These are phyloP conservation scores for Australoheros facetus DNA, from an alignment of 2,797 vertebrate species.

Conservation along the genomic window DNA sequence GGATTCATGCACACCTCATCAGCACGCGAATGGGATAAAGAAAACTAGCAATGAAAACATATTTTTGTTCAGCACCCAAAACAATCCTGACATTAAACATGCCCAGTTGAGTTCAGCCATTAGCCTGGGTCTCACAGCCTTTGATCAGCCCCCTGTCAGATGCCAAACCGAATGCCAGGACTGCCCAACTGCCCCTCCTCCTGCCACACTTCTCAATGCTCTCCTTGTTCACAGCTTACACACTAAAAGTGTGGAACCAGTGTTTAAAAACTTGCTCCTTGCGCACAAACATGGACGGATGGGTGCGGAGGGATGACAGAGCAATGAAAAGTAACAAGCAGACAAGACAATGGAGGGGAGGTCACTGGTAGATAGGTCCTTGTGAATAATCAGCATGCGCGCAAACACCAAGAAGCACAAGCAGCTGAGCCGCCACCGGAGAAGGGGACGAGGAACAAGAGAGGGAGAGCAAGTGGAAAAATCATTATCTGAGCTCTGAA, in stretches of 20 bases:
- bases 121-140: conserved; percentile 44
- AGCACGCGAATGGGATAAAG: background rate
- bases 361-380: conserved; percentile 19
- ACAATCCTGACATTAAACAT: conserved; percentile 38
- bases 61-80: conserved; percentile 8
- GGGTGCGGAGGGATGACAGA: conserved; percentile 22
- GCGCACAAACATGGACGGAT: conserved; percentile 44
- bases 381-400: conserved; percentile 38
- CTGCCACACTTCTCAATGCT: conserved; percentile 64
- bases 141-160: conserved; percentile 65
- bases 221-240: conserved; percentile 71
- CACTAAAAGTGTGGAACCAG: conserved; percentile 64
- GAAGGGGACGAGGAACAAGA: conserved; percentile 33
- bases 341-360: conserved; percentile 15
- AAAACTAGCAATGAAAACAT: conserved; percentile 2
- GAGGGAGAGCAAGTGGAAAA: conserved; percentile 49
- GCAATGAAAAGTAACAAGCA: conserved; percentile 17
- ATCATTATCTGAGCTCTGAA: conserved; percentile 54
- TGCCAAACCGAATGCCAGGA: conserved; percentile 56
- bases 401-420: conserved; percentile 31
- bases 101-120: conserved; percentile 43
- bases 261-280: conserved; percentile 54
- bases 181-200: conserved; percentile 50
- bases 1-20: background rate
- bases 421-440: conserved; percentile 32